Conservation (phyloP, 2,113 vertebrate species). For the Engystomops pustulosus region DNA sequence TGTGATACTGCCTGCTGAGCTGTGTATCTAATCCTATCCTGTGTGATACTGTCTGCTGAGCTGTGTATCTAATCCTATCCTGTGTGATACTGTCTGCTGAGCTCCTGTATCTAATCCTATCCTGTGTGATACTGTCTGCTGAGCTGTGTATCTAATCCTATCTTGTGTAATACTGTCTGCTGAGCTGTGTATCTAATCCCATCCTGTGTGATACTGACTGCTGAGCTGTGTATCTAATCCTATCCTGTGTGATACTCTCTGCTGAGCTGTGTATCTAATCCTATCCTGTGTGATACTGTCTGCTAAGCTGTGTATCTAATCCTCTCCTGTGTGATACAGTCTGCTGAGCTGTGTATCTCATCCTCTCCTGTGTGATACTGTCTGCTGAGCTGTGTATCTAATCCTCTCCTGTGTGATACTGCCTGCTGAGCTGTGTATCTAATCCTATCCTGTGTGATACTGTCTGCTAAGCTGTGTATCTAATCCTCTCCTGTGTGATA, state of each 20-base stretch:
- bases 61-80: neutral
- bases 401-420: neutral
- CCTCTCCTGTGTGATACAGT: neutral
- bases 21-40: neutral
- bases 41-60: neutral
- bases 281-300: neutral
- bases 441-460: no score
- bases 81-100: neutral
- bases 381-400: neutral
- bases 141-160: neutral
- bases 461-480: neutral
- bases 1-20: neutral
- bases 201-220: neutral
- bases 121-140: no score
- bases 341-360: no score
- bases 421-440: neutral
- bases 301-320: neutral
- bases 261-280: neutral
- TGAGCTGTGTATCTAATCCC: neutral
- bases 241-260: neutral
- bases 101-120: neutral
- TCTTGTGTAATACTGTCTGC: neutral
- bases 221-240: neutral
- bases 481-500: neutral
- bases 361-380: neutral